Evolutionary conservation across 2,888 invertebrate genomes (phyloP), one percentile per base, ranked within the genome.

Genomic region (Lacanobia wlatinum): DNA sequence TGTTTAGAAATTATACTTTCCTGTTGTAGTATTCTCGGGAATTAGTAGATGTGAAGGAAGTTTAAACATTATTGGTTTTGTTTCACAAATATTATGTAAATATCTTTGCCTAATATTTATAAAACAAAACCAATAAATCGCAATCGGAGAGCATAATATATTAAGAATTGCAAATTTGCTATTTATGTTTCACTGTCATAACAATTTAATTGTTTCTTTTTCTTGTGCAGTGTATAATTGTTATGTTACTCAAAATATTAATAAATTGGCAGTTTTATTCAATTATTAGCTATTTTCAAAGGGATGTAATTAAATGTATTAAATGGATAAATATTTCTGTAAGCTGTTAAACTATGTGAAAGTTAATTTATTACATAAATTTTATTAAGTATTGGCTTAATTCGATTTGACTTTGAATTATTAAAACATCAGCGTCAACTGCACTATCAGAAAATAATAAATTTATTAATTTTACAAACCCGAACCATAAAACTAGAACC

Each of bases 151-250:
- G 8, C 18, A 52, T 62, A 46, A 52, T 62, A 46, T 46, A 48
- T 38, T 1, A 6, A 60, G 12, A 34, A 6, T 34, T 34, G 34
- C 10, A 5, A 21, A 38, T 28, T 40, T 23, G 0, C 7, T 14
- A 55, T 48, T 28, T 34, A 18, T 40, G 1, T 48, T 50, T 73
- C 6, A 58, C 9, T 38, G 2, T 23, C 16, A 9, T 50, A 18
- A 21, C 2, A 6, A 73, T 50, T 48, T 50, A 9, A 34, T 34
- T 34, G 34, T 48, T n/a, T 12, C 2, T 52, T 74, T 46, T 73
- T 43, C 65, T 50, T 23, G 12, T 66, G 43, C 7, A 28, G 2
- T 66, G 16, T n/a, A 7, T 50, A 28, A 18, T 34, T 50, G 12
- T 12, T 12, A 40, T 3, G 12, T 12, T 2, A 40, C 16, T n/a